A percentile compares a stretch with the other conserved stretches of the same genome.
phyloP scores from a whole-genome alignment of 2,113 vertebrate genomes.

The Cebus imitator region DNA sequence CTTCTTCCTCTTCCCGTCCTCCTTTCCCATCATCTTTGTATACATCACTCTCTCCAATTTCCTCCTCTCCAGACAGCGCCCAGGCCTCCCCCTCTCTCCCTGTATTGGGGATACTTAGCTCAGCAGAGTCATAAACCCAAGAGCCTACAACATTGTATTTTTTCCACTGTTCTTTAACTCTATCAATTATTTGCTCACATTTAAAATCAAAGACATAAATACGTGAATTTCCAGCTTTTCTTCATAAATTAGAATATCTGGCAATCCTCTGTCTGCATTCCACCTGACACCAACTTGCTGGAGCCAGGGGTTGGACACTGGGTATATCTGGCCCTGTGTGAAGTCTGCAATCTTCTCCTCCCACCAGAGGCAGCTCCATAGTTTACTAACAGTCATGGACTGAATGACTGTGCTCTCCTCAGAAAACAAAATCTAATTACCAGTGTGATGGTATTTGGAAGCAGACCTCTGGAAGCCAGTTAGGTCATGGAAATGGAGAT shows the following conservation, averaged over 20 bases:
- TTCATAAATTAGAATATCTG: background rate
- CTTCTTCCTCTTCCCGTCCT: background rate
- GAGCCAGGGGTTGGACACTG: background rate
- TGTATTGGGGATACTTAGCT: fast-evolving
- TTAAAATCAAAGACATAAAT: background rate
- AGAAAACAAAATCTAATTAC: background rate
- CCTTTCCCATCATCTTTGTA: too few species aligned
- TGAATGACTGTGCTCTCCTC: background rate
- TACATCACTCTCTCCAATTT: background rate
- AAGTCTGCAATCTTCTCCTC: too few species aligned
- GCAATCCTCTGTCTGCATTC: fast-evolving
- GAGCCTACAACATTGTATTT: background rate
- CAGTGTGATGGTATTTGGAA: background rate
- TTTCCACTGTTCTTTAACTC: background rate
- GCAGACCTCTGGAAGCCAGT: too few species aligned
- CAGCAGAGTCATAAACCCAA: background rate
- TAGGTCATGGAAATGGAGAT: background rate
- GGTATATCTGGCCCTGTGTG: background rate
- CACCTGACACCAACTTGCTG: background rate
- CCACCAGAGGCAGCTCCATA: too few species aligned
- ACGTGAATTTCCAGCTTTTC: background rate
- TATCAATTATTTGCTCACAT: background rate
- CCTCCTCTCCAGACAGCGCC: background rate
- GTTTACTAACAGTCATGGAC: background rate
- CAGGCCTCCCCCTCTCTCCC: background rate